These are phyloP conservation scores for Sebastes iracundus DNA, from an alignment of 2,797 vertebrate genomes.

Conservation along the genomic window DNA sequence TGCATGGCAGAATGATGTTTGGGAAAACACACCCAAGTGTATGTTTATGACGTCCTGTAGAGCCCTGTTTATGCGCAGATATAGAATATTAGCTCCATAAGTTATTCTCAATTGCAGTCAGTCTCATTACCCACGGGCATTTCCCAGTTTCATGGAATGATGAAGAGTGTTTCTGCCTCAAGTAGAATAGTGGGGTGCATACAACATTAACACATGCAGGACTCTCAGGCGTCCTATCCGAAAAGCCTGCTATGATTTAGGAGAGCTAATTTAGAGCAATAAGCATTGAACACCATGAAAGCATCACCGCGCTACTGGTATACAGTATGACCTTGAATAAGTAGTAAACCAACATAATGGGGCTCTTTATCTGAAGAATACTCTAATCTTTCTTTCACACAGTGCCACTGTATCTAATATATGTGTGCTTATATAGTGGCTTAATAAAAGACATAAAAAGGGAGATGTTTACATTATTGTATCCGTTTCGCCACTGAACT, in stretches of 20 bases:
- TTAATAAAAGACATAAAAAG: slow-evolving; percentile 80
- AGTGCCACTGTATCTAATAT: slow-evolving; percentile 61
- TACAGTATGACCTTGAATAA: slow-evolving; percentile 81
- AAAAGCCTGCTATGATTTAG: slow-evolving; percentile 82
- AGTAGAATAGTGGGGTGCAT: slow-evolving; percentile 73
- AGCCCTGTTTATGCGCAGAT: slow-evolving; percentile 78
- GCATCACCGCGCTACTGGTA: slow-evolving; percentile 65
- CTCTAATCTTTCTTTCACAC: slow-evolving; percentile 72
- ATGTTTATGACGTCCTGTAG: slow-evolving; percentile 76
- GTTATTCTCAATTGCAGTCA: slow-evolving; percentile 84
- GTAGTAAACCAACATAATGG: slow-evolving; percentile 82
- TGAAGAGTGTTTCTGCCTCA: slow-evolving; percentile 75
- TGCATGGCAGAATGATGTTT: slow-evolving; percentile 70
- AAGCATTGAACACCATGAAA: slow-evolving; percentile 79
- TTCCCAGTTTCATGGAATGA: slow-evolving; percentile 78
- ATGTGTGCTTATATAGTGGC: slow-evolving; percentile 67
- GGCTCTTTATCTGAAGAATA: slow-evolving; percentile 80
- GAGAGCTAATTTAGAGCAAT: slow-evolving; percentile 85
- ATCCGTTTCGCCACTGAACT: slow-evolving; percentile 58
- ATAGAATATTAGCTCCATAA: slow-evolving; percentile 87
- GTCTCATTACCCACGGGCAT: slow-evolving; percentile 81
- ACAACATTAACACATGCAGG: slow-evolving; percentile 81
- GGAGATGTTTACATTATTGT: slow-evolving; percentile 75
- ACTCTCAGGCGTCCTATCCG: slow-evolving; percentile 79
- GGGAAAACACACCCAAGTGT: slow-evolving; percentile 76